Base-by-base conservation (phyloP, 2,113 vertebrate genomes). In the Aphelocoma coerulescens region DNA sequence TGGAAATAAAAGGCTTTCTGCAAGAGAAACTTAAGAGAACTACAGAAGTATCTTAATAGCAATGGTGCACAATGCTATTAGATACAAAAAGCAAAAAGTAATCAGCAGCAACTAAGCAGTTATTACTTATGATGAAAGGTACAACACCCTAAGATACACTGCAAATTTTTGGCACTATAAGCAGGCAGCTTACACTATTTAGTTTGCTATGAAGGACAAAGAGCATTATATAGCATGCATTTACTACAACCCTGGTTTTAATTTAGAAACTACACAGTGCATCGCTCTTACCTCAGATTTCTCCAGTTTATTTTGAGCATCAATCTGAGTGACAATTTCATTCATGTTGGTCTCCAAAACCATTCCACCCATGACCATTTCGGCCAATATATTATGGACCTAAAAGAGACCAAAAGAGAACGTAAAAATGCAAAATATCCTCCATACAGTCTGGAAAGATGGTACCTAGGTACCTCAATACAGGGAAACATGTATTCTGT, bases 281-380 rank as follows among this genome's bases (percentile, higher is more conserved):
- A 21, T 91, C 61, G 71, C 41, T 95, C 99, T 98, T 98, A 99
- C 99, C 99, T 99, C 99, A 73, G 99, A 99, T 95, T 99, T 99
- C 98, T 99, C 99, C 98, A 99, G 98, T 98, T 99, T 99, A 97
- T 99, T 99, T 94, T 99, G 99, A 81, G 99, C 98, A 91, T 99
- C 99, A 97, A 99, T 99, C 91, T 99, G 99, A 52, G 98, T 99
- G 94, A 99, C 99, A 96, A 99, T 99, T 97, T 99, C 99, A 82
- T 99, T 99, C 99, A 99, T 99, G 95, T 99, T 99, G 85, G 99
- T 99, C 98, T 99, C 99, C 93, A 99, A 97, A 95, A 99, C 99
- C 99, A 99, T 99, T 91, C 99, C 99, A 30, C 99, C 99, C 99
- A 99, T 99, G 95, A 99, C 99, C 99, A 99, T 99, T 98, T 99